phyloP scores from a whole-genome alignment of 2,113 vertebrate species.

The Sebastes schlegelii region DNA sequence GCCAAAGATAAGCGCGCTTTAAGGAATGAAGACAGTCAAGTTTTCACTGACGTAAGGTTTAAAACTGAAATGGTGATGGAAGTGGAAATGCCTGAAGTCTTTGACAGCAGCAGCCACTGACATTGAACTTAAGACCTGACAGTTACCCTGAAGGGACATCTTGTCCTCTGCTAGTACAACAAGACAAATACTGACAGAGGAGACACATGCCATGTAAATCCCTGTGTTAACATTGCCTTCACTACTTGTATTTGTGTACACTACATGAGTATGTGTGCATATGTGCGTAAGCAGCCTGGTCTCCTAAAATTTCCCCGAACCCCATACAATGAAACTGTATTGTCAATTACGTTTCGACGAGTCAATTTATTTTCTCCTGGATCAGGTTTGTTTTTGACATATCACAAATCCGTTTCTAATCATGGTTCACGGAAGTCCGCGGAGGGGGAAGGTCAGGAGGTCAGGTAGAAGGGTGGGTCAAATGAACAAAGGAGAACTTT shows the following conservation, averaged over 20 bases:
- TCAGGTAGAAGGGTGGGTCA: too few species aligned
- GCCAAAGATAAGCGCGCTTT: conserved; percentile 32
- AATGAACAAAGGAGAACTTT: too few species aligned
- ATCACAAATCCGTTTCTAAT: too few species aligned
- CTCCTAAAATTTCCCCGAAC: too few species aligned
- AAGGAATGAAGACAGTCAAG: conserved; percentile 32
- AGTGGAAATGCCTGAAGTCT: not conserved
- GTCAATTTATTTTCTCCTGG: too few species aligned
- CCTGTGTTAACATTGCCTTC: conserved; percentile 1
- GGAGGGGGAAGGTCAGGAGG: too few species aligned
- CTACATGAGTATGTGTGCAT: not conserved
- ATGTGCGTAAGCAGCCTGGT: not conserved
- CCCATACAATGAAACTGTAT: too few species aligned
- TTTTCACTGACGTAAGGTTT: conserved; percentile 14
- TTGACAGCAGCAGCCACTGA: conserved; percentile 7
- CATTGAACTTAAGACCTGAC: conserved; percentile 11
- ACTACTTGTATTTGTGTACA: not conserved
- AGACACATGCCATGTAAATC: conserved; percentile 28
- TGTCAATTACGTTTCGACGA: too few species aligned
- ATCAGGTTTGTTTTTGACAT: too few species aligned
- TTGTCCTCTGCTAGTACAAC: conserved; percentile 5
- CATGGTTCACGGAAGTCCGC: too few species aligned
- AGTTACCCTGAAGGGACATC: conserved; percentile 18
- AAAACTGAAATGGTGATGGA: not conserved
- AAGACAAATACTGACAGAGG: conserved; percentile 39